These are phyloP conservation scores for Branchinecta sandiegonensis DNA, from an alignment of 2,888 invertebrate genomes.

Conservation along the genomic window DNA sequence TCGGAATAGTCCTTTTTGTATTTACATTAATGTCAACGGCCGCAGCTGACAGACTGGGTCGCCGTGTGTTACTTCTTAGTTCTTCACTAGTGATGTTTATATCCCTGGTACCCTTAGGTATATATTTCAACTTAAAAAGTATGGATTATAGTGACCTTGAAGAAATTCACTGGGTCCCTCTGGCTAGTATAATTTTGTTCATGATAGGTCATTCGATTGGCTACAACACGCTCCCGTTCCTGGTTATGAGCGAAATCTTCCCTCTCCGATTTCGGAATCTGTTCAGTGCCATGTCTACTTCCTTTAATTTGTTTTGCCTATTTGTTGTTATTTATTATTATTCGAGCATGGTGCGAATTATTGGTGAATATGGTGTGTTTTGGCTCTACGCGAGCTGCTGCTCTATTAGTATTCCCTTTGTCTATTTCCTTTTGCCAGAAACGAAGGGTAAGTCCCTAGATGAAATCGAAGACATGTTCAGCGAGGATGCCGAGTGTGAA, in stretches of 20 bases:
- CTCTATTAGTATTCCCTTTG: constrained; percentile 17
- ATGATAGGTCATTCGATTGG: constrained; percentile 21
- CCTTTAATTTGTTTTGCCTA: constrained; percentile 17
- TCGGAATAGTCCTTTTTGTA: background rate
- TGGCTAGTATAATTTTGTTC: constrained; percentile 17
- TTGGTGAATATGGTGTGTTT: constrained; percentile 18
- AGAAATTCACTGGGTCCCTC: constrained; percentile 17
- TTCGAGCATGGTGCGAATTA: background rate
- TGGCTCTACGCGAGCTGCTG: constrained; percentile 17
- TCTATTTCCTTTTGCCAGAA: constrained; percentile 19
- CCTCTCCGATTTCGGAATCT: constrained; percentile 16
- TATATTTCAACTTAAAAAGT: background rate
- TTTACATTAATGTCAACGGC: background rate
- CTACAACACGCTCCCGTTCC: constrained; percentile 18
- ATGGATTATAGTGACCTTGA: background rate
- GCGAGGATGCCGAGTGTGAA: background rate
- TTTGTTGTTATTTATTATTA: constrained; percentile 16
- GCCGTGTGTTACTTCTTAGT: background rate
- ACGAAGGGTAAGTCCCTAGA: constrained; percentile 21
- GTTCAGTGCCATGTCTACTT: constrained; percentile 17
- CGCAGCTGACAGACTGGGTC: background rate
- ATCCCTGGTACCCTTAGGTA: background rate
- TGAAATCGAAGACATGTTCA: constrained; percentile 22
- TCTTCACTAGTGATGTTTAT: constrained; percentile 1
- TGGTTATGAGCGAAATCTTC: constrained; percentile 20